These are phyloP conservation scores for Amphipyra berbera DNA, from an alignment of 2,888 invertebrate genomes.

Conservation along the genomic window DNA sequence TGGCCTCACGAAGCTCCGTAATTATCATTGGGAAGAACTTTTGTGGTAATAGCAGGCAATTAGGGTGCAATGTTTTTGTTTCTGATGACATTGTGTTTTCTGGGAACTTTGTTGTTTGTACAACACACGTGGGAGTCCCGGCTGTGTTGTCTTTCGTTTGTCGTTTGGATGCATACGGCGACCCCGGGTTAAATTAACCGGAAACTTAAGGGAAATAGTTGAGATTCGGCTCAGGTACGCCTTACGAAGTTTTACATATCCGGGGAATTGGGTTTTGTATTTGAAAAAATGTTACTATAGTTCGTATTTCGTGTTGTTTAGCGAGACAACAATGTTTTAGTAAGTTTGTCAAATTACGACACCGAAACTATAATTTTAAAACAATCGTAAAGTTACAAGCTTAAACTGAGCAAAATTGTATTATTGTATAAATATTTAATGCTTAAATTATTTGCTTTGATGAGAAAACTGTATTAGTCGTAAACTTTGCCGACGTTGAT, in stretches of 20 bases:
- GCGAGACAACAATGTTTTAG: constrained; percentile 12
- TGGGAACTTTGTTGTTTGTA: constrained; percentile 81
- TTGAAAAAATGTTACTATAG: constrained; percentile 6
- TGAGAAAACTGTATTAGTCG: constrained; percentile 36
- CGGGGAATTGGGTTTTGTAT: constrained; percentile 32
- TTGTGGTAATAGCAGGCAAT: constrained; percentile 76
- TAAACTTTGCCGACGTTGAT: constrained; percentile 14
- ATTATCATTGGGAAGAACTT: constrained; percentile 71
- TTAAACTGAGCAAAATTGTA: constrained; percentile 35
- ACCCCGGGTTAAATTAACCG: constrained; percentile 86
- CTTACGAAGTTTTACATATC: constrained; percentile 61
- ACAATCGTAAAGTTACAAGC: constrained; percentile 35
- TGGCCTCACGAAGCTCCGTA: constrained; percentile 61
- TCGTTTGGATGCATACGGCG: constrained; percentile 82
- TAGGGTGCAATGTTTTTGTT: constrained; percentile 81
- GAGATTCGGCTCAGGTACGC: constrained; percentile 81
- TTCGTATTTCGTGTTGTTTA: constrained; percentile 1
- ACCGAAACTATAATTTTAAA: constrained; percentile 20
- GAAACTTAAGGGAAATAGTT: constrained; percentile 86
- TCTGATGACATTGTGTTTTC: constrained; percentile 83
- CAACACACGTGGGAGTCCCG: constrained; percentile 82
- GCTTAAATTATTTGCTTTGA: constrained; percentile 41
- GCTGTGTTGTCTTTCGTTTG: constrained; percentile 61
- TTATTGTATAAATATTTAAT: constrained; percentile 45
- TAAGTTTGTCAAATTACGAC: constrained; percentile 8